Evolutionary conservation across 1,140 invertebrate species (phyloP).

Genomic region (Protaetia brevitarsis): DNA sequence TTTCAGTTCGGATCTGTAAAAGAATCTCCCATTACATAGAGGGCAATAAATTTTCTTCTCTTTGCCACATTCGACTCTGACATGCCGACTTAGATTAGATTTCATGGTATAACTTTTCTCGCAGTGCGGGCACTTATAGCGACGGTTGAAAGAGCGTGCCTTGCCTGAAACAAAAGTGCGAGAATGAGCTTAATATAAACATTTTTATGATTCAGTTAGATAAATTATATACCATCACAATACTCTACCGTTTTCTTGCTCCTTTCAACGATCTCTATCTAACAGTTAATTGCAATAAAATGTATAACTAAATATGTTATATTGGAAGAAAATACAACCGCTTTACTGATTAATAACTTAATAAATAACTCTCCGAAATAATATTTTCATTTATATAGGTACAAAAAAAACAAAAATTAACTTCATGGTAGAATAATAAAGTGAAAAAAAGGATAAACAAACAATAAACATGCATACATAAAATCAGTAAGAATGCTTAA

Average conservation of each 20-base stretch:
- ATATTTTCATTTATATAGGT: too few relatives aligned
- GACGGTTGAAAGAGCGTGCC: background rate
- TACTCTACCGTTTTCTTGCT: background rate
- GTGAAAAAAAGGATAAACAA: too few relatives aligned
- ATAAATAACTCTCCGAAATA: too few relatives aligned
- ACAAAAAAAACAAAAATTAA: too few relatives aligned
- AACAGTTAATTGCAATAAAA: too few relatives aligned
- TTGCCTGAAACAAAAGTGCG: conserved; percentile 14
- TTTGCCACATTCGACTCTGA: conserved; percentile 28
- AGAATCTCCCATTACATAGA: background rate
- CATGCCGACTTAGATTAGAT: conserved; percentile 20
- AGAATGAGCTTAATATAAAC: background rate
- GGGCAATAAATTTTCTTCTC: conserved; percentile 19
- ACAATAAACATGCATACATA: too few relatives aligned
- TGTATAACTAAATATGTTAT: too few relatives aligned
- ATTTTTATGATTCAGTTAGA: background rate
- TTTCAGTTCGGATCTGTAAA: conserved; percentile 6
- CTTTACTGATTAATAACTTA: too few relatives aligned
- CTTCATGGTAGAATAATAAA: too few relatives aligned
- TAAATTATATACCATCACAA: background rate
- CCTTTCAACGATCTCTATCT: too few relatives aligned
- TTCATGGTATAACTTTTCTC: conserved; percentile 7
- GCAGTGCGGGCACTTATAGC: conserved; percentile 47
- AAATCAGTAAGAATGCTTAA: too few relatives aligned
- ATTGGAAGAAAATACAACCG: too few relatives aligned